Evolutionary conservation across 2,113 vertebrate species (phyloP), one percentile per base, ranked within the genome.

Genomic region (Podarcis raffonei): DNA sequence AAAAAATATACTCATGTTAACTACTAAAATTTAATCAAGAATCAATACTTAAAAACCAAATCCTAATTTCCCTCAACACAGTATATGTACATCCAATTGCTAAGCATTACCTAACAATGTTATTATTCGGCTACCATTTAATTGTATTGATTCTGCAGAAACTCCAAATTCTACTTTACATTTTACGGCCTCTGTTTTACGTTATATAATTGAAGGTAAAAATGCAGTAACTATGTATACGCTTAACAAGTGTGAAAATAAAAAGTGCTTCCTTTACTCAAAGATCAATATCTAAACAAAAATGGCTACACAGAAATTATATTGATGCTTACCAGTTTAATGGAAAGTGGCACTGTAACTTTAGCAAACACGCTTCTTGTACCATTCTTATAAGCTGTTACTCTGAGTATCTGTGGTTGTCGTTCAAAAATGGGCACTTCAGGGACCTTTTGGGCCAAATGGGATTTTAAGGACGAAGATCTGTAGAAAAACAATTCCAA

Each of bases 361-460:
- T 93, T 86, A 92, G 90, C 84, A 93, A 92, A 96, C 62, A 80
- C 65, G 57, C 75, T 92, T 90, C 80, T 82, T 87, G 87, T 93
- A 89, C 95, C 93, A 87, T 96, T 97, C 95, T 94, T 96, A 85
- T 95, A 95, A 93, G 94, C 91, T 74, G 27, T 92, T 81, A 94
- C 87, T 96, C 89, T 95, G 92, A 96, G 96, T 89, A 89, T 68
- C 92, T 88, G 90, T 92, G 94, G 89, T 88, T 95, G 95, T 80
- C 89, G 78, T 90, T 96, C 96, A 92, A 94, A 92, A 92, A 96
- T 84, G 62, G 75, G 86, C 79, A 84, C 72, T 89, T 91, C 92
- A 83, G 72, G 90, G 72, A 83, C 72, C 39, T 90, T 93, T 48
- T 88, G 81, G 37, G 69, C 48, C 18, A 65, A 88, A 23, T 88